Evolutionary conservation across 2,797 vertebrate species (phyloP).

Genomic region (Hephaestus fuliginosus): DNA sequence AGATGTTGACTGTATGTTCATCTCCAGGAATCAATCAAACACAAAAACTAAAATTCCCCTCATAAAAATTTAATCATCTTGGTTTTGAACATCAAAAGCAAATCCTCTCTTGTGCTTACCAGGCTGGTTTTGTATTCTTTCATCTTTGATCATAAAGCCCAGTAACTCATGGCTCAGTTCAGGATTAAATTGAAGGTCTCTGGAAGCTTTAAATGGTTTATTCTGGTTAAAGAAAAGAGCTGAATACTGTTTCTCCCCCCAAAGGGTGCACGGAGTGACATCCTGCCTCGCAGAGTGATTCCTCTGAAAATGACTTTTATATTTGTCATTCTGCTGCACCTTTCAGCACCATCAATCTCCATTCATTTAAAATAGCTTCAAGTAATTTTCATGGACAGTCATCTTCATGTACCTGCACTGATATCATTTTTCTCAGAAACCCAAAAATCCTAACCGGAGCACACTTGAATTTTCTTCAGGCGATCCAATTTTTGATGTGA

Average conservation of each 20-base stretch:
- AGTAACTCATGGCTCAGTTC: slow-evolving; percentile 41
- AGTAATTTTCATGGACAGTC: slow-evolving; percentile 35
- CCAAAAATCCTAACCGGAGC: slow-evolving; percentile 19
- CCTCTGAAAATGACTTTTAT: slow-evolving; percentile 26
- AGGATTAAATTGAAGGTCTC: slow-evolving; percentile 47
- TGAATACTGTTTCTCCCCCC: slow-evolving; percentile 16
- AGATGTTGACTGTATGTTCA: slow-evolving; percentile 6
- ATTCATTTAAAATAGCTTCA: slow-evolving; percentile 40
- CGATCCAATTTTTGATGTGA: slow-evolving; percentile 34
- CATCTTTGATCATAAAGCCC: slow-evolving; percentile 59
- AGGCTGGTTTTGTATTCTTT: slow-evolving; percentile 47
- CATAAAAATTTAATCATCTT: slow-evolving; percentile 26
- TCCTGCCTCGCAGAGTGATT: slow-evolving; percentile 23
- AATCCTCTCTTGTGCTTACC: slow-evolving; percentile 21
- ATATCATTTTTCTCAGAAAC: slow-evolving; percentile 28
- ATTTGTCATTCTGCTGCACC: slow-evolving; percentile 39
- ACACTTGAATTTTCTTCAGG: slow-evolving; percentile 23
- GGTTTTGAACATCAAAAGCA: slow-evolving; percentile 47
- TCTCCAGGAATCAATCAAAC: slow-evolving; percentile 24
- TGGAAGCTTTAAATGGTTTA: slow-evolving; percentile 39
- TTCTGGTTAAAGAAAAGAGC: slow-evolving; percentile 25
- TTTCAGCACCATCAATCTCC: slow-evolving; percentile 35
- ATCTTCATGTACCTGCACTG: slow-evolving; percentile 35
- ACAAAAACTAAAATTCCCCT: slow-evolving; percentile 7
- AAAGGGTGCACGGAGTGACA: slow-evolving; percentile 12